phyloP scores from a whole-genome alignment of 2,113 vertebrate genomes.

The Podarcis muralis region DNA sequence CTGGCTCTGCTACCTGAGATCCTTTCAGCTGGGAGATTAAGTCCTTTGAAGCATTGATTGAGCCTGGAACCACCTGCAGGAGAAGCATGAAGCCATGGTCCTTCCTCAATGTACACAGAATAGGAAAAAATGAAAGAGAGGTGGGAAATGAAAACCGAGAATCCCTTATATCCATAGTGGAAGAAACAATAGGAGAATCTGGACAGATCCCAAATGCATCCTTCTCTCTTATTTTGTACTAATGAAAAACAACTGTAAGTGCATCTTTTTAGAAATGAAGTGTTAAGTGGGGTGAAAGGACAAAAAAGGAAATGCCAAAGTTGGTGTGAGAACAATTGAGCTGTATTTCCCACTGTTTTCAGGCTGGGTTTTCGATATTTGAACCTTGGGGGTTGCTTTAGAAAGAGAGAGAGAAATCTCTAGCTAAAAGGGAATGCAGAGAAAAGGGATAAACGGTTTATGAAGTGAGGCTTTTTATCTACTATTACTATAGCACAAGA shows the following conservation, averaged over 20 bases:
- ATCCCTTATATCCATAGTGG: not conserved
- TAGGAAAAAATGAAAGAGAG: not conserved
- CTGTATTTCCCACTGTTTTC: slow-evolving; percentile 11
- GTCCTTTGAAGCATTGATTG: not conserved
- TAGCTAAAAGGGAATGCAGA: not conserved
- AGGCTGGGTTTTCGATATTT: not conserved
- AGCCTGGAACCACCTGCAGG: not conserved
- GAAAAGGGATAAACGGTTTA: not conserved
- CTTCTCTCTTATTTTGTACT: not conserved
- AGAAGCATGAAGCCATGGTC: not conserved
- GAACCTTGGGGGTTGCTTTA: not conserved
- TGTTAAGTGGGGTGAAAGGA: slow-evolving; percentile 27
- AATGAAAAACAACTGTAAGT: slow-evolving; percentile 5
- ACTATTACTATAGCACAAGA: not conserved
- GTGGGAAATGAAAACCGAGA: not conserved
- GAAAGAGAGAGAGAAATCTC: not conserved
- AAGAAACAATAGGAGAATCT: not conserved
- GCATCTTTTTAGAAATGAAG: slow-evolving; percentile 25
- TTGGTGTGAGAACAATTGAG: slow-evolving; percentile 13
- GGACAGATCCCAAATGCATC: not conserved
- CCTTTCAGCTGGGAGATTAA: not conserved
- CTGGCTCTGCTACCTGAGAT: not conserved
- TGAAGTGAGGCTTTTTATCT: not conserved
- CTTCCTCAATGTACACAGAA: too few species aligned
- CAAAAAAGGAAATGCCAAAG: slow-evolving; percentile 14